Evolutionary conservation across 2,797 vertebrate species (phyloP).

Genomic region (Onychomys arenicola): DNA sequence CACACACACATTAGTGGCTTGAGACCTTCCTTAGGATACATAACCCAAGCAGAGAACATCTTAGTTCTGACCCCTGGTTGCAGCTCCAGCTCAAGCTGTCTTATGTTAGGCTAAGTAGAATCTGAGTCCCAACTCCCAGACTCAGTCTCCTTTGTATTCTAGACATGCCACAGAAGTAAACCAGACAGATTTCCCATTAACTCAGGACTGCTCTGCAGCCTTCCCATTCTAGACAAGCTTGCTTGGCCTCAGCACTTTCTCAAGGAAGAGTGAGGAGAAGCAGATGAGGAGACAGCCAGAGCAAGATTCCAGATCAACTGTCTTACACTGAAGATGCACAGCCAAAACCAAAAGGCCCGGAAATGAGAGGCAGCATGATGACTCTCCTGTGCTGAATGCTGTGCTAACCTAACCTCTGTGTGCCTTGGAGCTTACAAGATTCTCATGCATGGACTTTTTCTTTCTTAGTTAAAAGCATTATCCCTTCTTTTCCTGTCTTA

Average conservation of each 20-base stretch:
- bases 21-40: background rate
- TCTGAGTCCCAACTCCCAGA: slow-evolving; percentile 39
- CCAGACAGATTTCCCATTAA: slow-evolving; percentile 80
- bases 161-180: slow-evolving; percentile 63
- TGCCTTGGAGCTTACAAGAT: background rate
- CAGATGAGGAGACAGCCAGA: background rate
- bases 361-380: background rate
- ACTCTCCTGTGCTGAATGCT: background rate
- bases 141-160: slow-evolving; percentile 73
- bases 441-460: background rate
- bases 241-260: slow-evolving; percentile 66
- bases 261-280: background rate
- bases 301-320: background rate
- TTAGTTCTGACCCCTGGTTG: background rate
- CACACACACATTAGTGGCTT: background rate
- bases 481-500: background rate
- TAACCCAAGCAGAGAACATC: background rate
- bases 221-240: slow-evolving; percentile 11
- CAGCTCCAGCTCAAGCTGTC: background rate
- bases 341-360: background rate
- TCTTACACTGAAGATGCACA: background rate
- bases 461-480: background rate
- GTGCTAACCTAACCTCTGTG: background rate
- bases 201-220: slow-evolving; percentile 63
- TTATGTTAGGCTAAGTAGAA: slow-evolving; percentile 58